These are phyloP conservation scores for Orchesella cincta DNA, from an alignment of 1,140 invertebrate species.

Conservation along the genomic window DNA sequence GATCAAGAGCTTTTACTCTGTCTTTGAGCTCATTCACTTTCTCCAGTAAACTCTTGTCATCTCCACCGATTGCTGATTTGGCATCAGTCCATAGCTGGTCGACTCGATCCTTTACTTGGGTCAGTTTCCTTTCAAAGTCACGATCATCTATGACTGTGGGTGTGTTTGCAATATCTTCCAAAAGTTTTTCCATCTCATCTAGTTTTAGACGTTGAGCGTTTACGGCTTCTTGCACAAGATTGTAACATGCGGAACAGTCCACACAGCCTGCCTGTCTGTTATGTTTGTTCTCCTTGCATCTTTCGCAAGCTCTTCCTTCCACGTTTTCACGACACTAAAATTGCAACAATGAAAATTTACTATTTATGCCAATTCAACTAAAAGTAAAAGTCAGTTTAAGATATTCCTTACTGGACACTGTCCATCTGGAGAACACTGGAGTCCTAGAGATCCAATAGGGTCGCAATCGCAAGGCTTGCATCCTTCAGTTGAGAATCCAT, in stretches of 20 bases:
- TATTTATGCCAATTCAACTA: neutral
- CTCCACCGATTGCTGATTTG: constrained; percentile 64
- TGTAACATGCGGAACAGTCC: constrained; percentile 91
- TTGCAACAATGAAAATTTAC: constrained; percentile 23
- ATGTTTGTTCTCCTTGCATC: constrained; percentile 90
- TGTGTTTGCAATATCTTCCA: constrained; percentile 68
- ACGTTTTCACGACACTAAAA: constrained; percentile 80
- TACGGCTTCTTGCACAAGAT: constrained; percentile 84
- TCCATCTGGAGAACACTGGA: constrained; percentile 79
- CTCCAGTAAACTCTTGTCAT: constrained; percentile 66
- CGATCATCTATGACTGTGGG: constrained; percentile 81
- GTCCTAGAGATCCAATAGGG: constrained; percentile 76
- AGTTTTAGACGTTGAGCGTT: constrained; percentile 77
- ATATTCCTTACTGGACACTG: constrained; percentile 72
- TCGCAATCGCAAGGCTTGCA: constrained; percentile 88
- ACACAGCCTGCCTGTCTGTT: constrained; percentile 80
- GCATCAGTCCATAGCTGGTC: constrained; percentile 71
- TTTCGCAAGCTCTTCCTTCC: constrained; percentile 84
- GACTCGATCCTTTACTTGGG: constrained; percentile 71
- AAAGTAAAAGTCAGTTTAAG: neutral
- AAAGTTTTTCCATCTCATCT: constrained; percentile 69
- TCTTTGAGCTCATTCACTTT: constrained; percentile 69
- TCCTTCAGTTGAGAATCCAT: constrained; percentile 83
- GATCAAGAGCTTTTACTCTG: constrained; percentile 66
- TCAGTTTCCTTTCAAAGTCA: constrained; percentile 77